Base-by-base conservation (phyloP, 2,113 vertebrate genomes). In the Centrocercus urophasianus region DNA sequence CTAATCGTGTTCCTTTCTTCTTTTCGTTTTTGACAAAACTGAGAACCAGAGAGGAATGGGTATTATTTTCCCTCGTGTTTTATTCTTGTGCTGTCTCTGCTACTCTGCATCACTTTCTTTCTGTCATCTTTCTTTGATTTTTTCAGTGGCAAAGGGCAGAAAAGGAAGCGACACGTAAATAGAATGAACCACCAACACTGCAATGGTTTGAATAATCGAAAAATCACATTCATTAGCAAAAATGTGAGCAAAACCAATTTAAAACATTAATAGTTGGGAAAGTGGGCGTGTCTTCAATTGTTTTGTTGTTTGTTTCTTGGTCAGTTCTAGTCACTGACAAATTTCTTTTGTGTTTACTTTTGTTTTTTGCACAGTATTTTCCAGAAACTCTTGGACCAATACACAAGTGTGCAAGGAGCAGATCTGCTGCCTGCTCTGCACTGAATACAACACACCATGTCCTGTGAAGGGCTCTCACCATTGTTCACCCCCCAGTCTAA, bases 301-400 rank as follows among this genome's bases (percentile, higher is more conserved):
- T 56, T 74, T 83, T 77, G 48, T 22, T 11, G 20, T 27, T 56
- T 56, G 18, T 57, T 4, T 57, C 27, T 52, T 52, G 24, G 34
- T 60, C 2, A 1, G 2, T 48, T 48, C 27, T 70, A 17, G 48
- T 67, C 14, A 5, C 19, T 40, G 43, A 38, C 70, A 36, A 6
- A 6, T 17, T 2, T 11, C 6, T 73, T 43, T 79, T 36, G 17
- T 70, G 14, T 88, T 63, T 92, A 50, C 63, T 20, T 77, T 77
- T 32, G 27, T 72, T 24, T 75, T 32, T 83, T 88, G 48, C 38
- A 30, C 88, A 66, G 61, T 73, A 83, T 95, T 66, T 91, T 65
- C 95, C 71, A 89, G 88, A 95, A 96, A 83, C 88, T 92, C 86
- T 95, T 89, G 56, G 78, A 70, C 74, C 95, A 94, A 97, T 87